Percentiles rank a stretch among this genome's conserved stretches.
Conservation (phyloP, 2,113 vertebrate species). For the Crypturellus undulatus region DNA sequence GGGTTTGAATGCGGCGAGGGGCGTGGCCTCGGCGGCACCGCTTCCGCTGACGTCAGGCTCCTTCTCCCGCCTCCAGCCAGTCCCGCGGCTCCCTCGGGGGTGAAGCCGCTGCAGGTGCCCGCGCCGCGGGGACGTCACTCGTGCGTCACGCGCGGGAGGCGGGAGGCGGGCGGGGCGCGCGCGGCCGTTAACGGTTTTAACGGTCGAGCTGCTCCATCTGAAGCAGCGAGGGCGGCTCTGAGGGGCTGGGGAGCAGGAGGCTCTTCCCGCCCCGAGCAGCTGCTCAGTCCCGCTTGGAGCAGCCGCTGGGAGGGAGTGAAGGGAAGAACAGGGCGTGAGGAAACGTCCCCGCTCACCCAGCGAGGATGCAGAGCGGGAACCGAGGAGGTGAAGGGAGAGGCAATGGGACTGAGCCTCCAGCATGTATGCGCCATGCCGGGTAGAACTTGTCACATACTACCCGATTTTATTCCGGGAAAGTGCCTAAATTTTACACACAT, state of each 20-base stretch:
- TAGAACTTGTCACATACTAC: background rate
- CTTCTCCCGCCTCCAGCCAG: background rate
- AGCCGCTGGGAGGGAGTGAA: background rate
- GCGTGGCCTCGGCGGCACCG: rapidly evolving
- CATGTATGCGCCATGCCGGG: rapidly evolving
- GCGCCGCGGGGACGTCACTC: background rate
- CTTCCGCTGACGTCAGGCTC: background rate
- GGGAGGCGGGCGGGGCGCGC: background rate
- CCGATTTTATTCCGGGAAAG: rapidly evolving
- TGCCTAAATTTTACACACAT: background rate
- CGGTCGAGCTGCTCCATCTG: rapidly evolving
- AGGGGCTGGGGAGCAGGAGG: background rate
- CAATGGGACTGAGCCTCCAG: no score
- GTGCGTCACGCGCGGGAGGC: no score
- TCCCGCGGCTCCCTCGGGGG: background rate
- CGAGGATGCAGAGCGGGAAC: background rate
- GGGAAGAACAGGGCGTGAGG: background rate
- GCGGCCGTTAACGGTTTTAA: background rate
- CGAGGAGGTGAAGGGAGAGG: no score
- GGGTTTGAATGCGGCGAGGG: conserved; percentile 27
- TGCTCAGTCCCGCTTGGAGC: background rate
- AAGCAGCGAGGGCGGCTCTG: background rate
- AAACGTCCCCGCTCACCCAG: rapidly evolving
- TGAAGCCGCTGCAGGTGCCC: background rate
- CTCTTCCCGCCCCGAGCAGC: no score